Evolutionary conservation across 2,113 vertebrate genomes (phyloP), one percentile per base, ranked within the genome.

Genomic region (Rhegmatorhina hoffmannsi): DNA sequence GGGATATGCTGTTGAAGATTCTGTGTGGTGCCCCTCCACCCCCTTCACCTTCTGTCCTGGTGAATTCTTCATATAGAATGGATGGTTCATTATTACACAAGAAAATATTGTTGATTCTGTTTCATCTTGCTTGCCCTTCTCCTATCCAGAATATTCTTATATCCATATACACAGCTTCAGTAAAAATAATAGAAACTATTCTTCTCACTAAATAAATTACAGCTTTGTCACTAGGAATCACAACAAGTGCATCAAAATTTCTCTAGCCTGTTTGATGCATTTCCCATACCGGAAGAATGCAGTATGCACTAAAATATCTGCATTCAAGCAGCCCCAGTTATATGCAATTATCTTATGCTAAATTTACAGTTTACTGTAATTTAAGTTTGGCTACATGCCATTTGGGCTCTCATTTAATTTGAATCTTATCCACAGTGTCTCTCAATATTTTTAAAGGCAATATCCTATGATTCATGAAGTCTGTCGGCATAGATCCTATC

Each of bases 1-100:
- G 2, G 43, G 18, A 12, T 68, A 26, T 34, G 5, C 24, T 58
- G 44, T 18, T 36, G 21, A 81, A 10, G 49, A 46, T 50, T 73
- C 12, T 46, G 73, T 64, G 28, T 53, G 9, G 2, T 76, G 0
- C 8, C 10, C 0, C 10, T 76, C 26, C 26, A 47, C 7, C 4
- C 11, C 21, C 6, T 47, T 20, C 16, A 3, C 6, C 3, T 5
- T 28, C 6, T 0, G 0, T 3, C 4, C 38, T 0, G 5, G 6
- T 64, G 21, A 81, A 4, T 31, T 43, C 53, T 92, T 28, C 8
- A 4, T 38, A 13, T 49, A 63, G 75, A 76, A 50, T 50, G 2
- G 10, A 18, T 44, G 68, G 21, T 36, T 73, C 10, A 9, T 55
- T 64, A 50, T 38, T 76, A 40, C 28, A 77, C 3, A 31, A 6